Percentiles rank a stretch among this genome's conserved stretches.
Evolutionary conservation across 2,888 invertebrate species (phyloP).

Genomic region (Thelaira solivaga): DNA sequence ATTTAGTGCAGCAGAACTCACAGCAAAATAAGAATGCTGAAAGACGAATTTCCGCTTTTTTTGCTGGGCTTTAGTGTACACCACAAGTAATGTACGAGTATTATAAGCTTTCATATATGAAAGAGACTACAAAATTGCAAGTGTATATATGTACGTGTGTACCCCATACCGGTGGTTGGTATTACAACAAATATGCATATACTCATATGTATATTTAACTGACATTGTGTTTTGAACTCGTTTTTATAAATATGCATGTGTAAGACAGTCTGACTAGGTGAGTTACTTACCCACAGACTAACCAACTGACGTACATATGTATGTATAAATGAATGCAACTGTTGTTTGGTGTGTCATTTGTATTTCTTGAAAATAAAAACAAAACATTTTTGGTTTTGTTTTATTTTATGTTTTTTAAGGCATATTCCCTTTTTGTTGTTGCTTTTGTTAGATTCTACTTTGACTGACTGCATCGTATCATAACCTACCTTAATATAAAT

Average conservation of each 20-base stretch:
- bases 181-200: background rate
- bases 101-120: too few species aligned
- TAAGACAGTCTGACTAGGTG: background rate
- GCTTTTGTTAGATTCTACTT: conserved; percentile 9
- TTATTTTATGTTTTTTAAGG: conserved; percentile 16
- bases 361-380: conserved; percentile 13
- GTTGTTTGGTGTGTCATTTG: conserved; percentile 17
- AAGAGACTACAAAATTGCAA: conserved; percentile 11
- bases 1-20: too few species aligned
- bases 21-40: too few species aligned
- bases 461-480: conserved; percentile 66
- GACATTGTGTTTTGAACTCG: conserved; percentile 37
- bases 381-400: too few species aligned
- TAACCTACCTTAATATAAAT: conserved; percentile 73
- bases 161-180: conserved; percentile 27
- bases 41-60: too few species aligned
- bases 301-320: background rate
- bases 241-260: background rate
- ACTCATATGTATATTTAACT: background rate
- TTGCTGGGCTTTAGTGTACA: too few species aligned
- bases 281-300: conserved; percentile 12
- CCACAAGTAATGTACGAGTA: too few species aligned
- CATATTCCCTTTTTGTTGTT: background rate
- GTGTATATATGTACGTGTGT: background rate
- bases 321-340: conserved; percentile 28